phyloP scores from a whole-genome alignment of 1,140 invertebrate species.

The Phymastichus coffea region DNA sequence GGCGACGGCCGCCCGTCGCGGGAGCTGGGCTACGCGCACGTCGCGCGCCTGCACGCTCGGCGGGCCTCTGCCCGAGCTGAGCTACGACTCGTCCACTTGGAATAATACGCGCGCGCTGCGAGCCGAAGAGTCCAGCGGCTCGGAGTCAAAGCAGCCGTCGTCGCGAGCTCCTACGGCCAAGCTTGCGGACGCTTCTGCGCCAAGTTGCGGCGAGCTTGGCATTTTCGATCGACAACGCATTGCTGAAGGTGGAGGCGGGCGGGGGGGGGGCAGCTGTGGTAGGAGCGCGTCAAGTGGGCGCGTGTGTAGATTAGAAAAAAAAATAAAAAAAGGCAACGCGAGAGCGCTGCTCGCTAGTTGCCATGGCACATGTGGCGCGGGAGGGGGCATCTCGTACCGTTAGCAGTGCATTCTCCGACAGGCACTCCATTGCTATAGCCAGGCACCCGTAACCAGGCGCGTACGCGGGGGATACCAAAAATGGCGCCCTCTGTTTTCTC shows the following conservation, averaged over 20 bases:
- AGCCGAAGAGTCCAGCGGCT: too few relatives aligned
- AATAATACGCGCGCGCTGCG: neutral
- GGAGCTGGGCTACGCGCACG: neutral
- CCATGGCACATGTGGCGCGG: too few relatives aligned
- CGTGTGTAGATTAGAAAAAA: too few relatives aligned
- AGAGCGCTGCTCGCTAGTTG: too few relatives aligned
- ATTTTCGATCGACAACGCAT: neutral
- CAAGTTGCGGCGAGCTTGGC: neutral
- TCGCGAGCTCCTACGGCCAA: neutral
- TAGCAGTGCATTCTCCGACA: too few relatives aligned
- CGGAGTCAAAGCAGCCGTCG: neutral
- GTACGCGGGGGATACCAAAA: too few relatives aligned
- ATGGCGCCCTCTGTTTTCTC: too few relatives aligned
- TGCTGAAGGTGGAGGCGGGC: too few relatives aligned
- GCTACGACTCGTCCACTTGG: neutral
- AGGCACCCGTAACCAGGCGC: neutral
- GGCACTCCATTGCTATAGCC: too few relatives aligned
- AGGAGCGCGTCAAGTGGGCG: constrained; percentile 7
- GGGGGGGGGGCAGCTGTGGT: neutral
- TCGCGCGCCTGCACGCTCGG: neutral
- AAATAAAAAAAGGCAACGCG: too few relatives aligned
- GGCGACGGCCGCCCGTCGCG: neutral
- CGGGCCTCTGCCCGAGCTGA: neutral
- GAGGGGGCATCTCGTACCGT: too few relatives aligned
- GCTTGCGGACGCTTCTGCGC: neutral